phyloP scores from a whole-genome alignment of 1,140 invertebrate genomes.

The Coptotermes formosanus region DNA sequence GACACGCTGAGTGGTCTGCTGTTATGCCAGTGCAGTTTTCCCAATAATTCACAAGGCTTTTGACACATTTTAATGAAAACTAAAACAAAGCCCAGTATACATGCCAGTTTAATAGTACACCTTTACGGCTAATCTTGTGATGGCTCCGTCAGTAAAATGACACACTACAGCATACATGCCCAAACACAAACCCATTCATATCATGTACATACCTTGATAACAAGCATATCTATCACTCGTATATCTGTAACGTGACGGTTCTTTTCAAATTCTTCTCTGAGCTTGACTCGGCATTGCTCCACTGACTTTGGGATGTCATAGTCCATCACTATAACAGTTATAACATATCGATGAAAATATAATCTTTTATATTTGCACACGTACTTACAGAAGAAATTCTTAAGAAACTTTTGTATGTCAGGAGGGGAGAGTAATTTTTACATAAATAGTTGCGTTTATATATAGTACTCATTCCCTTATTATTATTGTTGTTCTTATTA shows the following conservation, averaged over 20 bases:
- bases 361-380: not conserved
- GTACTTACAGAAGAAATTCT: not conserved
- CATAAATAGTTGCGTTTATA: not conserved
- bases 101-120: too few relatives aligned
- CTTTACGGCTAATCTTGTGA: too few relatives aligned
- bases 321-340: constrained; percentile 62
- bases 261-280: constrained; percentile 78
- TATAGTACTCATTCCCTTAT: not conserved
- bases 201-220: constrained; percentile 73
- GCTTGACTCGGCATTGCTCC: constrained; percentile 65
- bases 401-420: not conserved
- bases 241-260: constrained; percentile 77
- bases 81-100: too few relatives aligned
- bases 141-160: too few relatives aligned
- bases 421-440: not conserved
- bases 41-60: too few relatives aligned
- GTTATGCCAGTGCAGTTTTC: too few relatives aligned
- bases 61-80: too few relatives aligned
- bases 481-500: too few relatives aligned
- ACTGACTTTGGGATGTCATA: constrained; percentile 75
- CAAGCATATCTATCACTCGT: constrained; percentile 83
- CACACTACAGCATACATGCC: too few relatives aligned
- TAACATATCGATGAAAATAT: not conserved
- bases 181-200: not conserved
- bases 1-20: too few relatives aligned